Base-by-base conservation (phyloP, 1,140 invertebrate species). In the Pogonomyrmex californicus region DNA sequence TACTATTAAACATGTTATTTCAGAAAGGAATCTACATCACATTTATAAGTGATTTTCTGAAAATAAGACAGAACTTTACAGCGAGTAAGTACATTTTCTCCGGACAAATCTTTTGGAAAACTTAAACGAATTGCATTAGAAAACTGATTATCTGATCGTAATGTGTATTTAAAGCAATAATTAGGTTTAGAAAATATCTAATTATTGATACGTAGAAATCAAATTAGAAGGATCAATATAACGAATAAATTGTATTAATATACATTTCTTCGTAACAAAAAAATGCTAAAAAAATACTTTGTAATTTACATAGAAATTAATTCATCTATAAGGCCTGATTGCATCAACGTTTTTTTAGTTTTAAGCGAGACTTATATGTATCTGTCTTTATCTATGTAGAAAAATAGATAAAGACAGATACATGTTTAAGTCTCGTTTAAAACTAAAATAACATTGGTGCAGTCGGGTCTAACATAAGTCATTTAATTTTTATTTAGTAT, bases 1-100 rank as follows among this genome's bases (percentile, higher is more conserved):
- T 44, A 51, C 78, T 71, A 47, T 71, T 82, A 65, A 76, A 66
- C 62, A 63, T 60, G 41, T 83, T 83, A 75, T 60, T 83, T 73
- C 68, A 62, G 54, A 47, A 49, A 38, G 36, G 41, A 62, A 83
- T 60, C 56, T 75, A 49, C 73, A 62, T 83, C 56, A 75, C 41
- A 47, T 83, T 68, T 83, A 38, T 62, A 75, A 75, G 30, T 41
- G 44, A 73, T 62, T 49, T 81, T 58, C 41, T 73, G 54, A 58
- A 73, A n/a, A 41, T 79, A 79, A 68, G 56, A 33, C 30, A 66
- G 44, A 70, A 9, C 17, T 14, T n/a, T n/a, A 41, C 1, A 36
- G 23, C 51, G 38, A 4, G 23, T 65, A 38, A 36, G 44, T 47
- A 62, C 30, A 65, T 78, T 66, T 38, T 51, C 12, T 12, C n/a